Percentiles rank a stretch among this genome's conserved stretches.
These are phyloP conservation scores for Telmatochromis brichardi DNA, from an alignment of 2,113 vertebrate species.

Conservation along the genomic window DNA sequence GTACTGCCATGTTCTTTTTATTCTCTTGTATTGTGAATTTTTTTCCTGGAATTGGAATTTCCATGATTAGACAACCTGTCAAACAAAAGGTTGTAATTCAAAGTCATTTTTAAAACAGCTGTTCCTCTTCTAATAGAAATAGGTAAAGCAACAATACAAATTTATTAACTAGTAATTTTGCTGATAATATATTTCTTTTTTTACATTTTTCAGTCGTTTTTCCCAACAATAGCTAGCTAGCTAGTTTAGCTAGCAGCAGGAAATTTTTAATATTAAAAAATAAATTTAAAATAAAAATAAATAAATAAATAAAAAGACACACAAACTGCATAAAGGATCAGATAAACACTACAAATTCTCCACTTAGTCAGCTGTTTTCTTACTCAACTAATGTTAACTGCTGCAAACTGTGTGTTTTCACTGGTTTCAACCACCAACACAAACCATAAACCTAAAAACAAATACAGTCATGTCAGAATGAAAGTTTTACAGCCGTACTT, in stretches of 20 bases:
- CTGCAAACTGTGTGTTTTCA: neutral
- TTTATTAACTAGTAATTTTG: neutral
- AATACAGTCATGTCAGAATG: neutral
- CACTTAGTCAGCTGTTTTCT: neutral
- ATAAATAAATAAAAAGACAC: neutral
- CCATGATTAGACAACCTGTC: neutral
- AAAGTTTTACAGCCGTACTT: neutral
- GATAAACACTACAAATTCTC: neutral
- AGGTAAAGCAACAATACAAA: neutral
- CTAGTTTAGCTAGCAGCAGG: fast-evolving
- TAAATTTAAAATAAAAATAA: neutral
- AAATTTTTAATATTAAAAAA: fast-evolving
- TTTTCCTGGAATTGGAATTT: neutral
- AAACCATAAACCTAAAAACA: neutral
- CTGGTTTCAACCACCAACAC: neutral
- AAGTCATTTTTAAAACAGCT: neutral
- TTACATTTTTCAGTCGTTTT: neutral
- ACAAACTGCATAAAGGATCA: neutral
- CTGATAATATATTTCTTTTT: fast-evolving
- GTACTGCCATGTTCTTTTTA: neutral
- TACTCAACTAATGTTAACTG: neutral
- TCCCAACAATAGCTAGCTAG: neutral
- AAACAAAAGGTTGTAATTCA: neutral
- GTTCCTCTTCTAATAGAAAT: neutral
- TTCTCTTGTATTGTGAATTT: neutral